Evolutionary conservation across 2,113 vertebrate species (phyloP).

Genomic region (Prionailurus viverrinus): DNA sequence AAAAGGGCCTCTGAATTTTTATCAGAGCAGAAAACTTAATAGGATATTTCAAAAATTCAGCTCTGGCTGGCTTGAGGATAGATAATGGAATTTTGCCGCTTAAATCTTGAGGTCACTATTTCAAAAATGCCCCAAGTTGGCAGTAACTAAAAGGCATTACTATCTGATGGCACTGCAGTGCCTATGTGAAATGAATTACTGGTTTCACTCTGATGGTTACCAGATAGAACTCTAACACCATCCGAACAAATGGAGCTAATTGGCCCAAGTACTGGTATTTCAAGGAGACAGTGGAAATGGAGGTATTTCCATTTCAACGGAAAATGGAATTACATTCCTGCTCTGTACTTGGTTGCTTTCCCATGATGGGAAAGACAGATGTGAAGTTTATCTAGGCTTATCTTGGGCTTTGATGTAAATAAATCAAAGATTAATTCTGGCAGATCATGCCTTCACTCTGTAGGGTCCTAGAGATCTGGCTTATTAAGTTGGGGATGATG

Average conservation of each 20-base stretch:
- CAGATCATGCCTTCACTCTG: neutral
- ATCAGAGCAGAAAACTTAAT: slow-evolving; percentile 82
- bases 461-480: neutral
- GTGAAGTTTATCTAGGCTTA: slow-evolving; percentile 32
- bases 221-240: slow-evolving; percentile 62
- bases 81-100: slow-evolving; percentile 73
- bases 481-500: slow-evolving; percentile 14
- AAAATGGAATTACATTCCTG: slow-evolving; percentile 53
- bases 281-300: neutral
- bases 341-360: neutral
- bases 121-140: slow-evolving; percentile 74
- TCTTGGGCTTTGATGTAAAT: slow-evolving; percentile 55
- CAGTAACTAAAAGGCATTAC: slow-evolving; percentile 64
- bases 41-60: slow-evolving; percentile 81
- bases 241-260: slow-evolving; percentile 61
- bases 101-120: slow-evolving; percentile 83
- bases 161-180: slow-evolving; percentile 62
- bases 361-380: neutral
- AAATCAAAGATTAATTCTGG: slow-evolving; percentile 59
- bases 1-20: slow-evolving; percentile 82
- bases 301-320: neutral
- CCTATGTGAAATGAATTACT: slow-evolving; percentile 74
- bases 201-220: slow-evolving; percentile 67
- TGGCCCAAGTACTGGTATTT: slow-evolving; percentile 63
- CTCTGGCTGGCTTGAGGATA: slow-evolving; percentile 58